Conservation (phyloP, 1,140 invertebrate genomes). For the Heliconius himera region DNA sequence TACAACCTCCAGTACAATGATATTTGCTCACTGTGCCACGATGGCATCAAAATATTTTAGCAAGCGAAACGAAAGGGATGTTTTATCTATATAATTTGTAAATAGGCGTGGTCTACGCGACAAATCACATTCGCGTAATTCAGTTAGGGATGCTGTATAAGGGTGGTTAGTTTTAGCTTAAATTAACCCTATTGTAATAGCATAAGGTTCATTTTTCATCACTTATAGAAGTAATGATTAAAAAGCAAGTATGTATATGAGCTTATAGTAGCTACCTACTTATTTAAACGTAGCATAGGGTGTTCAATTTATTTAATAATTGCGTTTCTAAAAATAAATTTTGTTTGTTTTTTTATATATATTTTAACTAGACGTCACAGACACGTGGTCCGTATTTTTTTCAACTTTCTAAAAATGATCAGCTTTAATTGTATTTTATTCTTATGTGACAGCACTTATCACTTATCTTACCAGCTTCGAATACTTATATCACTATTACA, state of each 20-base stretch:
- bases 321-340: no score
- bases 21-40: no score
- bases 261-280: not conserved
- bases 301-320: no score
- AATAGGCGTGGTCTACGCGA: constrained; percentile 49
- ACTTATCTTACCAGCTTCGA: no score
- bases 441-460: no score
- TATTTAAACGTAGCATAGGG: not conserved
- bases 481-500: no score
- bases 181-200: not conserved
- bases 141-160: constrained; percentile 48
- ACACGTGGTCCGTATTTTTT: no score
- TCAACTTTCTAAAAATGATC: no score
- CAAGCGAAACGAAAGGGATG: not conserved
- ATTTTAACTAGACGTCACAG: no score
- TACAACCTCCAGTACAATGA: no score
- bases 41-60: not conserved
- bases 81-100: constrained; percentile 17
- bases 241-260: not conserved
- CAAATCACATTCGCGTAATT: constrained; percentile 50
- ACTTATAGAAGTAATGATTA: not conserved
- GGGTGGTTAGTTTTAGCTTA: constrained; percentile 14
- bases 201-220: not conserved
- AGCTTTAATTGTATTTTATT: no score
- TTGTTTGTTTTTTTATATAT: no score